Base-by-base conservation (phyloP, 2,888 invertebrate genomes). In the Oeneis ivallda region DNA sequence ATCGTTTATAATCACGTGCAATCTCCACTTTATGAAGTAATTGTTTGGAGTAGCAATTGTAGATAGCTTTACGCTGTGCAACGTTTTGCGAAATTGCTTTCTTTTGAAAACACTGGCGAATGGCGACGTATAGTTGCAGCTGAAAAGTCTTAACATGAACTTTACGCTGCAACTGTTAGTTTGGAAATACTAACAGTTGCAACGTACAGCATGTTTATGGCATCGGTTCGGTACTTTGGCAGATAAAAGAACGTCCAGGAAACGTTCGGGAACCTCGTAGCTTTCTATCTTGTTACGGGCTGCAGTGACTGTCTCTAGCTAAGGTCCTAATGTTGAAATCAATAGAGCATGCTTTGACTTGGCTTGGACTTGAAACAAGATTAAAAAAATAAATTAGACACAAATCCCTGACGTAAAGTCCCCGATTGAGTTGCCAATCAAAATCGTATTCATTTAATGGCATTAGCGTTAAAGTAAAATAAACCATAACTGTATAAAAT, bases 1-100 rank as follows among this genome's bases (percentile, higher is more conserved):
- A 82, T 78, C 76, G 76, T 74, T 67, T 70, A 67, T 66, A 72
- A 64, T 74, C 70, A 74, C 70, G 75, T 71, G 61, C 52, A 52
- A 61, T 61, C 52, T 61, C 61, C 52, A 61, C 61, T 61, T 52
- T 52, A 52, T 61, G 61, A 39, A 52, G 61, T 52, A 52, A 61
- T 61, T 61, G 61, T 61, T 61, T 52, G 26, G 19, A 61, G 52
- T 52, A 26, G 41, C 50, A 52, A 50, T 50, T 59, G 50, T 19
- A 26, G 15, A 5, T 32, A 61, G 47, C 52, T 52, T 32, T 50
- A 50, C n/a, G 50, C 17, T 49, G 49, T 49, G 59, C 49, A 37
- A 26, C 41, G 17, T 10, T 61, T 61, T 26, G 15, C 41, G n/a
- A 50, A 39, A 61, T 50, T 61, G 49, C 37, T 60, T 52, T 52